phyloP scores from a whole-genome alignment of 2,888 invertebrate species.

The Leuctra nigra region DNA sequence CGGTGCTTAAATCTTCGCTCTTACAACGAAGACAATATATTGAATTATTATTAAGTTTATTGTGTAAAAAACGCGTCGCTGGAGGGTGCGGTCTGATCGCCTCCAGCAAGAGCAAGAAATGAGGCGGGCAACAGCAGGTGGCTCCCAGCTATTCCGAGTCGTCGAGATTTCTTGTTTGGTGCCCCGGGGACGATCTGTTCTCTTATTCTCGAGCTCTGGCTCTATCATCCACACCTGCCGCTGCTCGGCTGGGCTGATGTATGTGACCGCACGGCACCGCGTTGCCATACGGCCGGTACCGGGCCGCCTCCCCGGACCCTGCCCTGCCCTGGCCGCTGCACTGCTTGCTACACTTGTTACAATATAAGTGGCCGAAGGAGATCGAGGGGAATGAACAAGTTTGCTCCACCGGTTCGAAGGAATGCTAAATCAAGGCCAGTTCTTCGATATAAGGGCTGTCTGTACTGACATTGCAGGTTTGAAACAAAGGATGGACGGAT shows the following conservation, averaged over 20 bases:
- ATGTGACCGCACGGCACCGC: conserved; percentile 23
- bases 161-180: conserved; percentile 23
- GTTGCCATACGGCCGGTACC: conserved; percentile 18
- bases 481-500: conserved; percentile 5
- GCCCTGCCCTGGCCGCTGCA: conserved; percentile 1
- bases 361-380: conserved; percentile 5
- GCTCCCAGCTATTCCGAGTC: conserved; percentile 24
- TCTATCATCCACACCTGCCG: conserved; percentile 27
- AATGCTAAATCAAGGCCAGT: conserved; percentile 23
- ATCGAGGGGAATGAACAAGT: conserved; percentile 8
- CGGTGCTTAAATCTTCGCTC: neutral
- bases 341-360: conserved; percentile 13
- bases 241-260: conserved; percentile 23
- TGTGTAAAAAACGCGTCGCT: conserved; percentile 11
- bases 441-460: conserved; percentile 18
- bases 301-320: neutral
- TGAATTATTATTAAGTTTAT: conserved; percentile 7
- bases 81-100: conserved; percentile 18
- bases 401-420: conserved; percentile 20
- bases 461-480: conserved; percentile 11
- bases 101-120: conserved; percentile 16
- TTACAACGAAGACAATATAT: neutral
- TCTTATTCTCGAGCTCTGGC: conserved; percentile 7
- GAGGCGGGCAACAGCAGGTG: conserved; percentile 21
- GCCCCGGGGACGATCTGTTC: conserved; percentile 14